Evolutionary conservation across 2,113 vertebrate genomes (phyloP).

Genomic region (Protobothrops mucrosquamatus): DNA sequence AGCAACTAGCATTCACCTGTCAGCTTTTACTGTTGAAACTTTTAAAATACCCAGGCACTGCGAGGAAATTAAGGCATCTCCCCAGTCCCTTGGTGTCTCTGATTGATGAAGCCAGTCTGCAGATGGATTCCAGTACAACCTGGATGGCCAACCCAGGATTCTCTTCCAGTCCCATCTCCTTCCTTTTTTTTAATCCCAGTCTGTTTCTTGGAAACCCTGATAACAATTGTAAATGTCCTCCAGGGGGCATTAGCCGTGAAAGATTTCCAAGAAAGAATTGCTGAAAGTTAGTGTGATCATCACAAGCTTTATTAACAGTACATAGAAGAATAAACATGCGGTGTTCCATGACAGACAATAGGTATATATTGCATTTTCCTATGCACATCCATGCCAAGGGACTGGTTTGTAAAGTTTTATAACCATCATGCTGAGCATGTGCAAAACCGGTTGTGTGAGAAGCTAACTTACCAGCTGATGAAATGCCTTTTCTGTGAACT

Average conservation of each 20-base stretch:
- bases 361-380: not conserved
- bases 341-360: not conserved
- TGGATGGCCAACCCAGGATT: not conserved
- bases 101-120: not conserved
- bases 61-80: not conserved
- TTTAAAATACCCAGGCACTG: not conserved
- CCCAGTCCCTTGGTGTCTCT: not conserved
- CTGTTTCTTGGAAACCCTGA: not conserved
- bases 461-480: not conserved
- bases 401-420: not conserved
- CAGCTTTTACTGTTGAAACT: not conserved
- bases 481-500: not conserved
- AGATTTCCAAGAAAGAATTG: not conserved
- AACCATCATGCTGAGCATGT: not conserved
- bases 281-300: not conserved
- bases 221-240: not conserved
- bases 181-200: not conserved
- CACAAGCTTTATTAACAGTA: not conserved
- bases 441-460: not conserved
- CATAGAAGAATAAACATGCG: not conserved
- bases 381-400: not conserved
- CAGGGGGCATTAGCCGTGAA: not conserved
- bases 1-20: not conserved
- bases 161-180: not conserved
- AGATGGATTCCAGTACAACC: not conserved